These are phyloP conservation scores for Ctena decussata DNA, from an alignment of 2,888 invertebrate species.

Conservation along the genomic window DNA sequence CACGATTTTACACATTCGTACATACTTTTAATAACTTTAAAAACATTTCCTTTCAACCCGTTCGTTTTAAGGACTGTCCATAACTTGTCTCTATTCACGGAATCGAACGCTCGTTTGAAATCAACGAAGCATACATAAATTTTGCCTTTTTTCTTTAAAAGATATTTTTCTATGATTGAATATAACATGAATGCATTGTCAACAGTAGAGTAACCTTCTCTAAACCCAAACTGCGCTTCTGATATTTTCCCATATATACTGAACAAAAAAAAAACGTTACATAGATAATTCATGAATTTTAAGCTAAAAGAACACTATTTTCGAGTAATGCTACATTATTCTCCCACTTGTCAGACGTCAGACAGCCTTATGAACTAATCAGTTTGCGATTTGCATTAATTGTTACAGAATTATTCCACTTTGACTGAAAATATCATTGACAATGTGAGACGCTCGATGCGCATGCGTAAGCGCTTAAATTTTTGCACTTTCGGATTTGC, in stretches of 20 bases:
- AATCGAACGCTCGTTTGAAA: background rate
- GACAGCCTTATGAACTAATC: too few species aligned
- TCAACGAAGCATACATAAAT: background rate
- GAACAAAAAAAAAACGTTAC: background rate
- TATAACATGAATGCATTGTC: background rate
- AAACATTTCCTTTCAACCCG: background rate
- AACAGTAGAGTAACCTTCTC: constrained; percentile 15
- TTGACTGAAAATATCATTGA: too few species aligned
- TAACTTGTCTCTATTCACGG: background rate
- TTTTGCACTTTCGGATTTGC: too few species aligned
- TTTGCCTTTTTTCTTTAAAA: background rate
- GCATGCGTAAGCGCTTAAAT: too few species aligned
- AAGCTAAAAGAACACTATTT: too few species aligned
- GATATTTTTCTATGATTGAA: background rate
- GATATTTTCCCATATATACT: background rate
- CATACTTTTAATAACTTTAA: constrained; percentile 6
- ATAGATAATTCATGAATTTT: too few species aligned
- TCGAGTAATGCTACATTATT: too few species aligned
- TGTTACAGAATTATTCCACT: too few species aligned
- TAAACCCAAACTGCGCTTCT: background rate
- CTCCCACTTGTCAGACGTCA: too few species aligned
- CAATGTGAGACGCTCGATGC: too few species aligned
- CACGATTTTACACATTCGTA: constrained; percentile 24
- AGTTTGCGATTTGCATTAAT: too few species aligned
- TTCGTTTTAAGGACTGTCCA: background rate